Evolutionary conservation across 2,113 vertebrate species (phyloP).

Genomic region (Tenrec ecaudatus): DNA sequence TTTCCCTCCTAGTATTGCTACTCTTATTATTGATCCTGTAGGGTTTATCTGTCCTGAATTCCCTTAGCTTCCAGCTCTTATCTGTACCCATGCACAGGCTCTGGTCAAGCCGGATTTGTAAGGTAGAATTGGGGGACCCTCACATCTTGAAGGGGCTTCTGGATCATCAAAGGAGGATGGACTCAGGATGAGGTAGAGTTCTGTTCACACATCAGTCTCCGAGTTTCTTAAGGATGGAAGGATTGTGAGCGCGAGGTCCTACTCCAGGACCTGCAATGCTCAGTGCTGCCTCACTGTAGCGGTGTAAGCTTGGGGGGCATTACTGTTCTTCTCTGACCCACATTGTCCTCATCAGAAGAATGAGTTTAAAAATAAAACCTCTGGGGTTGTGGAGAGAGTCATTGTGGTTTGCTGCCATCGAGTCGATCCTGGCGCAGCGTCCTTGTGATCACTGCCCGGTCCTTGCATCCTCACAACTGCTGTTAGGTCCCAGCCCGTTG

Average conservation of each 20-base stretch:
- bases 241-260: not conserved
- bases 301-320: not conserved
- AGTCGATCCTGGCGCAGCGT: no score
- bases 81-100: no score
- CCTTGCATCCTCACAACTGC: no score
- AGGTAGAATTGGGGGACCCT: not conserved
- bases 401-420: no score
- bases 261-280: not conserved
- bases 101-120: no score
- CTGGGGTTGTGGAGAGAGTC: not conserved
- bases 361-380: not conserved
- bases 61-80: no score
- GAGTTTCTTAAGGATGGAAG: not conserved
- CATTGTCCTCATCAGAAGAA: constrained; percentile 22
- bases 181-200: not conserved
- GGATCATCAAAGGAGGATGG: constrained; percentile 3
- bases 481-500: no score
- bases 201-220: not conserved
- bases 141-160: not conserved
- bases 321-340: not conserved
- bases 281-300: not conserved
- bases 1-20: no score
- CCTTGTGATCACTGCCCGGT: no score
- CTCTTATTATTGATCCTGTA: no score
- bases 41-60: no score